These are phyloP conservation scores for Neodontobutis hainanensis DNA, from an alignment of 2,113 vertebrate species.

Conservation along the genomic window DNA sequence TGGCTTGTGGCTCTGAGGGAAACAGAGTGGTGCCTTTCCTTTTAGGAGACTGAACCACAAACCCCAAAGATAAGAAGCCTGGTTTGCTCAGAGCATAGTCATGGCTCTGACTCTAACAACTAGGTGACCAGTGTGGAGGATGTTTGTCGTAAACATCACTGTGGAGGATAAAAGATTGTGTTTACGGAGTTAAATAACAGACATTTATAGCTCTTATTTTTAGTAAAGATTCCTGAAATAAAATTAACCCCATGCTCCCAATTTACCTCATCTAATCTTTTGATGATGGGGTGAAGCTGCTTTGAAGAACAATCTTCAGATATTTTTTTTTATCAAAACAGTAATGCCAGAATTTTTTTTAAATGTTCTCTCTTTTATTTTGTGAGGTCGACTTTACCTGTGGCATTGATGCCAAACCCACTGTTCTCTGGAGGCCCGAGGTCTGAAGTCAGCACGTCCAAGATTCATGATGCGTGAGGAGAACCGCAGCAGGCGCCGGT, in stretches of 20 bases:
- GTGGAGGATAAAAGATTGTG: slow-evolving; percentile 41
- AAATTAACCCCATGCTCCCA: background rate
- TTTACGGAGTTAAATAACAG: slow-evolving; percentile 56
- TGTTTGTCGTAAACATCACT: slow-evolving; percentile 60
- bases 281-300: background rate
- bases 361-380: too few relatives aligned
- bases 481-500: slow-evolving; percentile 95
- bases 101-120: slow-evolving; percentile 48
- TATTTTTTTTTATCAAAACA: too few relatives aligned
- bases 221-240: slow-evolving; percentile 23
- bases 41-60: slow-evolving; percentile 65
- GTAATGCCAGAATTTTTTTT: too few relatives aligned
- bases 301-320: too few relatives aligned
- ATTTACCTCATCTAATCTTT: slow-evolving; percentile 13
- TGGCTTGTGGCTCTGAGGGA: slow-evolving; percentile 50
- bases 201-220: slow-evolving; percentile 51
- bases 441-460: slow-evolving; percentile 91
- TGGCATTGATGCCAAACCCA: slow-evolving; percentile 99
- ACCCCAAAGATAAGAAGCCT: slow-evolving; percentile 63
- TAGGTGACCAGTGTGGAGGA: slow-evolving; percentile 47
- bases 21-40: slow-evolving; percentile 43
- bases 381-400: slow-evolving; percentile 75
- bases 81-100: slow-evolving; percentile 35
- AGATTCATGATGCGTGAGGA: slow-evolving; percentile 95
- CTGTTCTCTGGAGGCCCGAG: slow-evolving; percentile 85